Conservation (phyloP, 2,113 vertebrate genomes). For the Garra rufa region DNA sequence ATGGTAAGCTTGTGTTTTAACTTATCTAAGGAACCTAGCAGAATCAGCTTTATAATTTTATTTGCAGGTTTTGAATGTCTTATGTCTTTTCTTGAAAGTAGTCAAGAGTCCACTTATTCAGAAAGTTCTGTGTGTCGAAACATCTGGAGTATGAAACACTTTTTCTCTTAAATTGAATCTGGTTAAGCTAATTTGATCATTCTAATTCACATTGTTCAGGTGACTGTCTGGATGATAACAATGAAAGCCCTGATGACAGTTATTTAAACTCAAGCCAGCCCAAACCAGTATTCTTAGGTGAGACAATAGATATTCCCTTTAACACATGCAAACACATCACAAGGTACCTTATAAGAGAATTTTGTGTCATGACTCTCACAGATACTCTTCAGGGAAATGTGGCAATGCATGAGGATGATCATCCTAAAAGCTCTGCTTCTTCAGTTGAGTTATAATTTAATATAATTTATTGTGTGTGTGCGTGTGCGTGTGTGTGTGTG, state of each 20-base stretch:
- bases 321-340: no score
- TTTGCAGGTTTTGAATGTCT: neutral
- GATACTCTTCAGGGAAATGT: neutral
- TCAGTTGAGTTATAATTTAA: no score
- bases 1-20: slow-evolving; percentile 4
- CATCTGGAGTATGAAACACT: no score
- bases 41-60: neutral
- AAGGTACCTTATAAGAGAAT: no score
- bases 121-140: no score
- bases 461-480: no score
- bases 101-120: neutral
- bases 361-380: no score
- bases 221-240: neutral
- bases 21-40: neutral
- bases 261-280: neutral
- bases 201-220: neutral
- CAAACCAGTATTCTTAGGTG: neutral
- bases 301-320: no score
- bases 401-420: neutral
- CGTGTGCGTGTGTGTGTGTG: no score
- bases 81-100: neutral
- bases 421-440: neutral
- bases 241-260: neutral
- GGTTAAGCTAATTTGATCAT: neutral
- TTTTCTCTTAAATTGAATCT: no score